These are phyloP conservation scores for Aphelinus atriplicis DNA, from an alignment of 1,140 invertebrate genomes.

Conservation along the genomic window DNA sequence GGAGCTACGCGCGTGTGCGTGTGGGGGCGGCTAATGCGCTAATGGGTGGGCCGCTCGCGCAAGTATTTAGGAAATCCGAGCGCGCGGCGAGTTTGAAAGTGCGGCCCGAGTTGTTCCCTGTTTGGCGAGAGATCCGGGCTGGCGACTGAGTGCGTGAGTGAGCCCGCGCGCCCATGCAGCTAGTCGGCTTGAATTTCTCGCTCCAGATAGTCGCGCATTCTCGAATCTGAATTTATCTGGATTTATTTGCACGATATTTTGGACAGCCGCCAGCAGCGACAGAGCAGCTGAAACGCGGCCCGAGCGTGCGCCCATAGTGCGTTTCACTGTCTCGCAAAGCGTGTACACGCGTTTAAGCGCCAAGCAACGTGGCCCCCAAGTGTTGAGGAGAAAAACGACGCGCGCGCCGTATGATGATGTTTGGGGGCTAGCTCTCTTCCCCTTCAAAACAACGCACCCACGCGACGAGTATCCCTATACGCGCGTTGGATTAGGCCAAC, in stretches of 20 bases:
- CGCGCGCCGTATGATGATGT: too few species aligned
- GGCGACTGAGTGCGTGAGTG: conserved; percentile 2
- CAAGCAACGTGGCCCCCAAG: not conserved
- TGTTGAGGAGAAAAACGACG: too few species aligned
- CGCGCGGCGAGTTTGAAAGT: conserved; percentile 12
- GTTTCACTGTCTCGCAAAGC: not conserved
- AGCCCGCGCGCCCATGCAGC: too few species aligned
- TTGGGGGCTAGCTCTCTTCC: too few species aligned
- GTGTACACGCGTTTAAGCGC: conserved; percentile 11
- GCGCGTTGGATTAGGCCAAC: too few species aligned
- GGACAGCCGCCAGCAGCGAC: conserved; percentile 48
- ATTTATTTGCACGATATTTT: conserved; percentile 58
- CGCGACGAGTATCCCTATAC: too few species aligned
- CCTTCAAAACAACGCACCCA: too few species aligned
- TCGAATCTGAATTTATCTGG: conserved; percentile 50
- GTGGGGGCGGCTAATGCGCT: too few species aligned
- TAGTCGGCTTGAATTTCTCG: conserved; percentile 52
- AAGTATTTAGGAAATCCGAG: conserved; percentile 23
- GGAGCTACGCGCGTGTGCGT: not conserved
- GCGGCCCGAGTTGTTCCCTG: conserved; percentile 1
- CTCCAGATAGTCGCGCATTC: conserved; percentile 52
- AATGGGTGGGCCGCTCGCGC: too few species aligned
- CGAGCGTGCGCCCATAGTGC: not conserved
- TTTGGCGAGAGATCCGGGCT: conserved; percentile 40
- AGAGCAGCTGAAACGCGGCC: too few species aligned